Evolutionary conservation across 37 sponge, comb jelly and placozoan species (phyloP), one percentile per base, ranked within the genome.

Genomic region (Halisarca cf. caerulea): DNA sequence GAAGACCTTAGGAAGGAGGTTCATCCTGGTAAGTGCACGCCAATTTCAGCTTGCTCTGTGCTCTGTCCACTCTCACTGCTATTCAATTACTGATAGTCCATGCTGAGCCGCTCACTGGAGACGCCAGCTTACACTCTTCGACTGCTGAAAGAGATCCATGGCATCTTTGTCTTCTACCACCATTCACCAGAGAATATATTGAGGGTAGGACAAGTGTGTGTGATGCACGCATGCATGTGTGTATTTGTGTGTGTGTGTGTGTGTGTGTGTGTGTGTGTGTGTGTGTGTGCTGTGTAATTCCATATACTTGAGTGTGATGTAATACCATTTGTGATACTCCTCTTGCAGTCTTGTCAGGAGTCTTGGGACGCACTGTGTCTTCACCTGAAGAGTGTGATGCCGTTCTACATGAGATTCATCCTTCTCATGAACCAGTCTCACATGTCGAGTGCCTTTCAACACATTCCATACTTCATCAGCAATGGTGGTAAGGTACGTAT

Each of bases 381-480:
- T 0, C 42, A 2, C 25, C 25, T 74, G 25, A 74, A 37, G 45
- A 20, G 21, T 1, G 45, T 41, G 25, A 43, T 74, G 42, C 77
- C 77, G 0, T 7, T 74, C 45, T 74, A 74, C 77, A 74, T 74
- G 77, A 21, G 41, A 2, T 40, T 36, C 21, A 44, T 74, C 15
- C 45, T 74, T 24, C 21, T 74, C 25, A 37, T 21, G 25, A n/a
- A 40, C 2, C 77, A 74, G 77, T 74, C 77, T 21, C 44, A 41
- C 32, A 20, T 74, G 77, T n/a, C 45, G 15, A 44, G 77, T 23
- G 25, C 36, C 39, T 74, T 74, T 25, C 42, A 5, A 1, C 8
- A 4, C 77, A 74, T 74, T 18, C 77, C 77, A 20, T 74, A 74
- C 45, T 37, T 74, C 18, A n/a, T 36, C 42, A 74, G 2, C 77